phyloP scores from a whole-genome alignment of 92 coral and sea anemone species.

The Zoanthus sociatus region DNA sequence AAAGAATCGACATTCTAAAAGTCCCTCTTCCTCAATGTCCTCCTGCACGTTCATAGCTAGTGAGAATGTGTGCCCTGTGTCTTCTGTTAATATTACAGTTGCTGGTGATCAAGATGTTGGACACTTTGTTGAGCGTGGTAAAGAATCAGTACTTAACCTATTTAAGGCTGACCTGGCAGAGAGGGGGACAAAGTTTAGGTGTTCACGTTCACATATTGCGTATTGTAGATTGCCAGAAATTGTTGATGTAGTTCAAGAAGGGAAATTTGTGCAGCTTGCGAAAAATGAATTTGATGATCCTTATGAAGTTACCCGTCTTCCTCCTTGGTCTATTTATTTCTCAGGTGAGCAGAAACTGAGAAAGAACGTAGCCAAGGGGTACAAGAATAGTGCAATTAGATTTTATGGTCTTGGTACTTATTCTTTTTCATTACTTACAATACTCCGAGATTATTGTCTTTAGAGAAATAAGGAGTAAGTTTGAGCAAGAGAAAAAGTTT shows the following conservation, averaged over 20 bases:
- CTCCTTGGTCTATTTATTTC: slow-evolving; percentile 38
- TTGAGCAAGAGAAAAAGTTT: slow-evolving; percentile 18
- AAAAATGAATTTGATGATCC: slow-evolving; percentile 38
- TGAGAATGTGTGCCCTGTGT: not conserved
- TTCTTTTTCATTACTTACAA: slow-evolving; percentile 13
- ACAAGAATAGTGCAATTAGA: slow-evolving; percentile 3
- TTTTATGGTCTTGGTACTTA: slow-evolving; percentile 35
- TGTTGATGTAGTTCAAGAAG: slow-evolving; percentile 28
- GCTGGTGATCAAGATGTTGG: slow-evolving; percentile 39
- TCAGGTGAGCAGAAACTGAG: slow-evolving; percentile 34
- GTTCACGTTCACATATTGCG: slow-evolving; percentile 41
- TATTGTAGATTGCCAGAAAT: slow-evolving; percentile 18
- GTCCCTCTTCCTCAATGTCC: not conserved
- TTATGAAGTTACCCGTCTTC: slow-evolving; percentile 29
- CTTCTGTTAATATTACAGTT: slow-evolving; percentile 8
- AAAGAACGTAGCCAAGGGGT: not conserved
- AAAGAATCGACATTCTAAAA: not conserved
- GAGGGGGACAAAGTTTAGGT: slow-evolving; percentile 40
- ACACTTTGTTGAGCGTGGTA: slow-evolving; percentile 34
- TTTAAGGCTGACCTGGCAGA: slow-evolving; percentile 34
- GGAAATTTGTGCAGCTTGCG: slow-evolving; percentile 27
- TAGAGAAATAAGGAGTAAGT: slow-evolving; percentile 26
- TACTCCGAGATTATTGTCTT: slow-evolving; percentile 31
- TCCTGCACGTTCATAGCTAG: not conserved
- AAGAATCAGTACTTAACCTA: not conserved